Evolutionary conservation across 2,888 invertebrate species (phyloP), one percentile per base, ranked within the genome.

Genomic region (Callyntrura sp.): DNA sequence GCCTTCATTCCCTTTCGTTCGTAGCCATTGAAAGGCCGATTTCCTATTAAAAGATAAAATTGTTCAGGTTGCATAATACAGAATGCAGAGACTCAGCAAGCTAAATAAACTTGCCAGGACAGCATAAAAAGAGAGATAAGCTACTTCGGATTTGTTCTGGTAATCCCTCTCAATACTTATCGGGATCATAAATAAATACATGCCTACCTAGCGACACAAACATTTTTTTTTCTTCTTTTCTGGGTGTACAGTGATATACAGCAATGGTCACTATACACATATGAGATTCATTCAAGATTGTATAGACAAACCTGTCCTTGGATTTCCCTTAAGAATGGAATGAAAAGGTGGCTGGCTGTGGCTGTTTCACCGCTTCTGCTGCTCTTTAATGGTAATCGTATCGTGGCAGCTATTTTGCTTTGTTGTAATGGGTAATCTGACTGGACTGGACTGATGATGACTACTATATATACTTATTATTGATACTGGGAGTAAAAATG

Each of bases 81-180:
- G 23, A 62, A 8, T 11, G 25, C n/a, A 20, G 45, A 70, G 20
- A 23, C 51, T 25, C 51, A 78, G 55, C 78, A 55, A 70, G 85
- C 25, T 48, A 85, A 85, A 55, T 79, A 78, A 81, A 83, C 83
- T 82, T 65, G 45, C n/a, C 83, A 83, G 51, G 83, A 48, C 83
- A 51, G 78, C 25, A 55, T 76, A 60, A 76, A 73, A 57, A 43
- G 89, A 65, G 25, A 43, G 88, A 90, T 90, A 90, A 85, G 85
- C 81, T 79, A 90, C 85, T 79, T 79, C 70, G 81, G 90, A 73
- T 90, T 51, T 81, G 14, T 65, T 35, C 35, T 35, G 35, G 35
- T 35, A 35, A 82, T 25, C 14, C 51, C 14, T 76, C 28, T 28
- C 28, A n/a, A 35, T 62, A 62, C 65, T 28, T 11, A 65, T 20